Evolutionary conservation across 2,113 vertebrate species (phyloP).

Genomic region (Tautogolabrus adspersus): DNA sequence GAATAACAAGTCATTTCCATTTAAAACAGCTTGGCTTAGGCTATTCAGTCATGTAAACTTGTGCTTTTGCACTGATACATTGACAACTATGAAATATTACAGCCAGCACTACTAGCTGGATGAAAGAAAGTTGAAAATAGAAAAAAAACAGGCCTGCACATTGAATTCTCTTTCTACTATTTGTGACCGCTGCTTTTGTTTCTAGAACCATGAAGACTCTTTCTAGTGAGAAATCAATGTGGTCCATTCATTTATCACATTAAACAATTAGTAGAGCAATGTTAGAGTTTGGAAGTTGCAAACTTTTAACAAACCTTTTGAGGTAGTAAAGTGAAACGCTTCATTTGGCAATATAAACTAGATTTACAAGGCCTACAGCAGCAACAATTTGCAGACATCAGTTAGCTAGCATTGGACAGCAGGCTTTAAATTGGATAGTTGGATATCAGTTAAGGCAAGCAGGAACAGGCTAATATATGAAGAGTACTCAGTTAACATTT

Average conservation of each 20-base stretch:
- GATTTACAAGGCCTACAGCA: conserved; percentile 5
- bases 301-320: conserved; percentile 7
- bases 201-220: conserved; percentile 4
- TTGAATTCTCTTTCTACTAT: not conserved
- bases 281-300: not conserved
- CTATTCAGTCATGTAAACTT: not conserved
- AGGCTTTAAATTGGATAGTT: not conserved
- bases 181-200: conserved; percentile 21
- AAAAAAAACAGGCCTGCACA: not conserved
- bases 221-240: not conserved
- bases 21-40: not conserved
- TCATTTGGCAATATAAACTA: conserved; percentile 16
- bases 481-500: conserved; percentile 66
- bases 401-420: conserved; percentile 25
- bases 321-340: conserved; percentile 22
- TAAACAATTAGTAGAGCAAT: conserved; percentile 1
- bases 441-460: not conserved
- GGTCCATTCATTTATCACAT: conserved; percentile 27
- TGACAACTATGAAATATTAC: not conserved
- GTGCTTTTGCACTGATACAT: not conserved
- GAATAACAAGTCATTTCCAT: not conserved
- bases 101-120: not conserved
- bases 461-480: conserved; percentile 60
- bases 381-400: conserved; percentile 23
- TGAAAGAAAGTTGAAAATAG: not conserved